Evolutionary conservation across 2,113 vertebrate species (phyloP), one percentile per base, ranked within the genome.

Genomic region (Lipotes vexillifer): DNA sequence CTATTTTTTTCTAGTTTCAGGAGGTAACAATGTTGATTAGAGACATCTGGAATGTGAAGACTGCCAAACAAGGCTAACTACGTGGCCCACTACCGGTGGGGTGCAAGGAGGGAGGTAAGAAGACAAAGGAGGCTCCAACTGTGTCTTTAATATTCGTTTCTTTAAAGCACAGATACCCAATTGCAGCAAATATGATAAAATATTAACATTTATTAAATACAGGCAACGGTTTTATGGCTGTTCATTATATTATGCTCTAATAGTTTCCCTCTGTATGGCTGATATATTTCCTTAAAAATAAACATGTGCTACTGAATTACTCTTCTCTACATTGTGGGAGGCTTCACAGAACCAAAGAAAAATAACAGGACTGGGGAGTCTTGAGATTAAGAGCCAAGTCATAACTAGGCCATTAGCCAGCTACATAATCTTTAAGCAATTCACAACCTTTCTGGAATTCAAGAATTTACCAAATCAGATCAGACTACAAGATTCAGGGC

Each of bases 251-350:
- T 49, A 61, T 75, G 49, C 27, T 55, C 36, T 65, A 65, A 46
- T 80, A 57, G 72, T 85, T 29, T 88, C 33, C 69, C 49, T 93
- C 46, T 92, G 33, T 25, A 38, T 46, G 57, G 31, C 52, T 74
- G 36, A 90, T 72, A 44, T 85, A 87, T 15, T 71, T 95, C 80
- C 65, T 93, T 96, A 80, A 81, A 91, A 91, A 61, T 61, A 61
- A 44, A 52, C 31, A 71, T 0, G 38, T 49, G 72, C 57, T 77
- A 91, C 3, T 4, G 20, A 90, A 93, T 44, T 65, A 84, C 33
- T 83, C 17, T 81, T 82, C 69, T 66, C 74, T 74, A 74, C 21
- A 49, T 20, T 75, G 29, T 83, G n/a, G 41, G 41, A 77, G 14
- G 52, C n/a, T 83, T 88, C 77, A 83, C 33, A 61, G 36, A 69